Percentiles rank a stretch among this genome's conserved stretches.
These are phyloP conservation scores for Odontophorus gujanensis DNA, from an alignment of 2,113 vertebrate genomes.

Conservation along the genomic window DNA sequence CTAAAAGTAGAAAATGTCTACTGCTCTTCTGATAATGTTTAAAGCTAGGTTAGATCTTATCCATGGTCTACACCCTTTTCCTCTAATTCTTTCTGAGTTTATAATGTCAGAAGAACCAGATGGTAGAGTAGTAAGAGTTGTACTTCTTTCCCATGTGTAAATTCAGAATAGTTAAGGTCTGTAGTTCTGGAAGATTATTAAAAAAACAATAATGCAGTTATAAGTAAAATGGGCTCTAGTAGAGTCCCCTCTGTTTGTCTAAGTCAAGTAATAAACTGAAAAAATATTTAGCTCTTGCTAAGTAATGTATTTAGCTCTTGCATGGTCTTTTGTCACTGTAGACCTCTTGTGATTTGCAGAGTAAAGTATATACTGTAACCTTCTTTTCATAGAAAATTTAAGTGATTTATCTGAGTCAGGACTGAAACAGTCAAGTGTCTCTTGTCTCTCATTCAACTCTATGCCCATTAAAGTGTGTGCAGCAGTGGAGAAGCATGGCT, in stretches of 20 bases:
- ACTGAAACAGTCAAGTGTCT: not conserved
- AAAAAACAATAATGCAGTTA: not conserved
- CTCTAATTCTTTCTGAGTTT: not conserved
- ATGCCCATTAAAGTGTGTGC: rapidly evolving
- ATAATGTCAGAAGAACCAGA: not conserved
- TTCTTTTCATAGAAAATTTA: not conserved
- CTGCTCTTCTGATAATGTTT: not conserved
- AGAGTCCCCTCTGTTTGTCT: not conserved
- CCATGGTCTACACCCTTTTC: not conserved
- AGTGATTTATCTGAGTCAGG: not conserved
- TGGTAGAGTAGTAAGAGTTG: not conserved
- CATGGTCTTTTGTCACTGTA: not conserved
- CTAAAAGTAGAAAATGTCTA: not conserved
- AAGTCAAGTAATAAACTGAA: not conserved
- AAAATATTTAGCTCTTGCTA: not conserved
- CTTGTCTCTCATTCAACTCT: not conserved
- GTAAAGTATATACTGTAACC: not conserved
- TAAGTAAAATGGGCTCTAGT: not conserved
- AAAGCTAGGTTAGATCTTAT: not conserved
- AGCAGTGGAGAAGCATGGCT: not conserved
- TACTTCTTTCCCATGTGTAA: not conserved
- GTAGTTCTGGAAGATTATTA: not conserved
- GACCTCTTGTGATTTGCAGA: not conserved
- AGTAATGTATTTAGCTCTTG: not conserved
- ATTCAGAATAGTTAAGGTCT: not conserved